These are phyloP conservation scores for Heterodera filipjevi DNA, from an alignment of 2,888 invertebrate species.

Conservation along the genomic window DNA sequence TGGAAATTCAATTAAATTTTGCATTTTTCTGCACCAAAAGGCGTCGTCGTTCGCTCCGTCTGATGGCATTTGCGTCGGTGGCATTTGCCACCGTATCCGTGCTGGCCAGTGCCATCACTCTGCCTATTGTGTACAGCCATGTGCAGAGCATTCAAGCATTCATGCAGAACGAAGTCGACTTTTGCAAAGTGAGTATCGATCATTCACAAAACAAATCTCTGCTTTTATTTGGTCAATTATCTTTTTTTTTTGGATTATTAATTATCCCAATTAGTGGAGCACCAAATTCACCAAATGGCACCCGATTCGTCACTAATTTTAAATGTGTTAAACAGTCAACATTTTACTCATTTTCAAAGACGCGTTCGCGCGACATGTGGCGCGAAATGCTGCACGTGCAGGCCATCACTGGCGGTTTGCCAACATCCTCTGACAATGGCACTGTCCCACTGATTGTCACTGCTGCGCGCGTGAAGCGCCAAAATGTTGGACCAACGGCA, in stretches of 20 bases:
- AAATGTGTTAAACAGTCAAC: no score
- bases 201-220: no score
- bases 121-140: constrained; percentile 65
- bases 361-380: constrained; percentile 65
- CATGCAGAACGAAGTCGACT: constrained; percentile 66
- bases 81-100: constrained; percentile 59
- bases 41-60: constrained; percentile 51
- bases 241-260: no score
- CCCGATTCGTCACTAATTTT: no score
- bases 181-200: constrained; percentile 58
- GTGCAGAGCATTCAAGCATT: constrained; percentile 64
- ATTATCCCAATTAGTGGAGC: no score
- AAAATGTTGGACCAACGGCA: neutral
- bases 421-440: constrained; percentile 38
- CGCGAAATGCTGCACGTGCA: constrained; percentile 64
- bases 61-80: constrained; percentile 63
- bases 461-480: constrained; percentile 12
- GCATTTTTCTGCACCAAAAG: neutral
- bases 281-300: no score
- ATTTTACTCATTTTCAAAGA: constrained; percentile 48
- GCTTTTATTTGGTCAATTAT: no score
- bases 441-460: neutral
- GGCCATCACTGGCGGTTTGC: constrained; percentile 48
- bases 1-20: neutral
- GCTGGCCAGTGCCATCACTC: constrained; percentile 61